Conservation (phyloP, 2,888 invertebrate species). For the Anticlea derivata region DNA sequence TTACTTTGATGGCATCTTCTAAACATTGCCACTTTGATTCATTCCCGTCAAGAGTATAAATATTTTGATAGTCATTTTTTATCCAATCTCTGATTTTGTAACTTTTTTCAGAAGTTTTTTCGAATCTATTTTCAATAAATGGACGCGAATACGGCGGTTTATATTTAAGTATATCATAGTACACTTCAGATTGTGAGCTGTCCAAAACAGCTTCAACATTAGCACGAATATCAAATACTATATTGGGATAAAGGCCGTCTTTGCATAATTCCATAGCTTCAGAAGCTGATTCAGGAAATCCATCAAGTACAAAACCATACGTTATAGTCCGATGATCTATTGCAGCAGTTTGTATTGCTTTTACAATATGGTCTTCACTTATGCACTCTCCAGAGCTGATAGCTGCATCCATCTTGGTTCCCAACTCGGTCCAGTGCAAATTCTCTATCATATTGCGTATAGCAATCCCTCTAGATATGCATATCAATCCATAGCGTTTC, state of each 20-base stretch:
- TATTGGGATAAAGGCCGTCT: slow-evolving; percentile 81
- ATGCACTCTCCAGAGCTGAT: slow-evolving; percentile 71
- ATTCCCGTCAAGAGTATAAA: slow-evolving; percentile 73
- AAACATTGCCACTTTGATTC: slow-evolving; percentile 83
- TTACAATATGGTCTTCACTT: slow-evolving; percentile 69
- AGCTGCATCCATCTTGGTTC: slow-evolving; percentile 60
- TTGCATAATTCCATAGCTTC: slow-evolving; percentile 77
- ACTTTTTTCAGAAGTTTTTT: slow-evolving; percentile 64
- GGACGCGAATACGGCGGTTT: slow-evolving; percentile 61
- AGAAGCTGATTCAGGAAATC: slow-evolving; percentile 80
- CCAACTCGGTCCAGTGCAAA: slow-evolving; percentile 79
- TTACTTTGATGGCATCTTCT: slow-evolving; percentile 60
- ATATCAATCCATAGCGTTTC: slow-evolving; percentile 77
- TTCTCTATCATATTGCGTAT: slow-evolving; percentile 74
- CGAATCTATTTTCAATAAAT: slow-evolving; percentile 70
- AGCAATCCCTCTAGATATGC: slow-evolving; percentile 82
- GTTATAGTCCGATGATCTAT: slow-evolving; percentile 74
- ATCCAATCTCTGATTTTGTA: slow-evolving; percentile 75
- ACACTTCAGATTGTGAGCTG: slow-evolving; percentile 67
- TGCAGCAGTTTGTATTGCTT: slow-evolving; percentile 78
- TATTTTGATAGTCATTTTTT: slow-evolving; percentile 80
- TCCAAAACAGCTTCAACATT: slow-evolving; percentile 57
- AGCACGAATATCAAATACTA: slow-evolving; percentile 80
- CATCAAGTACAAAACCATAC: slow-evolving; percentile 86
- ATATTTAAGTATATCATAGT: slow-evolving; percentile 54